Conservation (phyloP, 2,797 vertebrate species). For the Sebastes steindachneri region DNA sequence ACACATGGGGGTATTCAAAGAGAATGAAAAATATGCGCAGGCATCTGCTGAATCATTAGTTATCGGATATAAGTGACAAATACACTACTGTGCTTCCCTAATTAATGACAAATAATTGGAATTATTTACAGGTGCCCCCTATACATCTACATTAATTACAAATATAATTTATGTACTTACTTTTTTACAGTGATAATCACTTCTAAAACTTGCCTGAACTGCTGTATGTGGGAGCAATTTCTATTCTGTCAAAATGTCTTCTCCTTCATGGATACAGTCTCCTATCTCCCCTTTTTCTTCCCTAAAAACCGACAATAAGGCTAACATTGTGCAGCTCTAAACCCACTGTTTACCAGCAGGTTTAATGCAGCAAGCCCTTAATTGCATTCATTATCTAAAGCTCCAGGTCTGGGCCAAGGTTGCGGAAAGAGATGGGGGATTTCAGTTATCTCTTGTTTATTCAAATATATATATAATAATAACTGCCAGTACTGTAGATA, state of each 20-base stretch:
- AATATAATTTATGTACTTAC: not conserved
- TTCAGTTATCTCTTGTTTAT: slow-evolving; percentile 85
- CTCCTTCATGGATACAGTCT: slow-evolving; percentile 40
- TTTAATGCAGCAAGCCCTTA: slow-evolving; percentile 80
- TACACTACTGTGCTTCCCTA: not conserved
- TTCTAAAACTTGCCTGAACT: slow-evolving; percentile 23
- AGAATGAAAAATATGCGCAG: not conserved
- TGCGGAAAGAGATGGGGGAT: slow-evolving; percentile 78
- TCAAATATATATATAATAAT: slow-evolving; percentile 79
- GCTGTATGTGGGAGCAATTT: slow-evolving; percentile 19
- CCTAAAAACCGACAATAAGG: slow-evolving; percentile 63
- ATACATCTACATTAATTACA: not conserved
- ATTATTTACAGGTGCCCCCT: not conserved
- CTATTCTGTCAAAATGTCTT: slow-evolving; percentile 42
- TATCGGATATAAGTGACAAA: not conserved
- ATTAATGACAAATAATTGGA: not conserved
- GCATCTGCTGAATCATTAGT: not conserved
- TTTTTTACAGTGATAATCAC: not conserved
- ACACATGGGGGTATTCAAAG: not conserved
- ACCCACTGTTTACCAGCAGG: slow-evolving; percentile 77
- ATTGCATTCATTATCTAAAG: slow-evolving; percentile 87
- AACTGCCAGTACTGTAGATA: slow-evolving; percentile 77
- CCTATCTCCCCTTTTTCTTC: slow-evolving; percentile 57
- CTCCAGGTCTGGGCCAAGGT: slow-evolving; percentile 80
- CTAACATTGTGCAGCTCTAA: slow-evolving; percentile 70